These are phyloP conservation scores for Limnephilus lunatus DNA, from an alignment of 2,888 invertebrate genomes.

Conservation along the genomic window DNA sequence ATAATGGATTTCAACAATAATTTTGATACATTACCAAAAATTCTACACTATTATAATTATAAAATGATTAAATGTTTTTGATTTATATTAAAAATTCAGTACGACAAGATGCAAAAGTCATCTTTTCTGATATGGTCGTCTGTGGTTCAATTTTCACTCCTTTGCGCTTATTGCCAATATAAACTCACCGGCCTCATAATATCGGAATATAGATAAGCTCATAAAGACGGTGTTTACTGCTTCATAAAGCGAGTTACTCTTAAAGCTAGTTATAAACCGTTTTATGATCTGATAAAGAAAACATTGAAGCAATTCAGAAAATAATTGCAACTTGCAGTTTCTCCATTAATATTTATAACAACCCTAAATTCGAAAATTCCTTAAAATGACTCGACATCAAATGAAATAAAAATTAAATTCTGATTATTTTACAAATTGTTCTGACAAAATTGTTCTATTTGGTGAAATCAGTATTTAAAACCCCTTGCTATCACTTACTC, in stretches of 20 bases:
- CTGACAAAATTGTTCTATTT: too few species aligned
- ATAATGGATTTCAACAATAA: too few species aligned
- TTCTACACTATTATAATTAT: too few species aligned
- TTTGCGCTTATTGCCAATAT: not conserved
- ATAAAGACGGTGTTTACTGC: not conserved
- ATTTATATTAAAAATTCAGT: not conserved
- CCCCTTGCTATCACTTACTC: too few species aligned
- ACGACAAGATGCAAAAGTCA: not conserved
- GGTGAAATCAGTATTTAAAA: too few species aligned
- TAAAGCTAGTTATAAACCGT: not conserved
- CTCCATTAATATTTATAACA: not conserved
- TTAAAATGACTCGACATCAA: not conserved
- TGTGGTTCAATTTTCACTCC: not conserved
- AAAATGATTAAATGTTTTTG: not conserved
- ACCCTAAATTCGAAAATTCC: not conserved
- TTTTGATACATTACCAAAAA: too few species aligned
- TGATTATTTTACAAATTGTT: too few species aligned
- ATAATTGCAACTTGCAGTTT: not conserved
- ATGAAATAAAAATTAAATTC: too few species aligned
- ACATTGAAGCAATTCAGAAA: not conserved
- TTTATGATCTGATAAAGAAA: not conserved
- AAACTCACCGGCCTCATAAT: not conserved
- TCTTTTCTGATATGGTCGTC: not conserved
- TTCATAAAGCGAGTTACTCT: not conserved
- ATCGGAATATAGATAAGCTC: not conserved